Evolutionary conservation across 1,140 invertebrate species (phyloP).

Genomic region (Drosophila ficusphila): DNA sequence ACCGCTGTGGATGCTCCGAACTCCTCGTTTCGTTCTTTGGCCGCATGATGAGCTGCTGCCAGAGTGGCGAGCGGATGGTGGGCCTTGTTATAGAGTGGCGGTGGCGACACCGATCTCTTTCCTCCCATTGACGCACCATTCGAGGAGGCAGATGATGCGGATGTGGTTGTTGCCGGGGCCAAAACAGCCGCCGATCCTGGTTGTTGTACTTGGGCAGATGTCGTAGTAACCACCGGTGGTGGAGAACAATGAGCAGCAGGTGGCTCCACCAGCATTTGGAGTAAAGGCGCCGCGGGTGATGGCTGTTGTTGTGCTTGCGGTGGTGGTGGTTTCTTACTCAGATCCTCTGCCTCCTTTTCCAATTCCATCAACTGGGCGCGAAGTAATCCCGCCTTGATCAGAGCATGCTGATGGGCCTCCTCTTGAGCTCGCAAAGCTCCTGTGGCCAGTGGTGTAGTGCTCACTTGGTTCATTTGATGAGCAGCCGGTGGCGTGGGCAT

Average conservation of each 20-base stretch:
- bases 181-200: constrained; percentile 40
- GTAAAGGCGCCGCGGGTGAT: not conserved
- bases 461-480: constrained; percentile 70
- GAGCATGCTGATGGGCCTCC: constrained; percentile 65
- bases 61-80: constrained; percentile 71
- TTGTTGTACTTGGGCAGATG: constrained; percentile 46
- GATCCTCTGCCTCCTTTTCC: constrained; percentile 77
- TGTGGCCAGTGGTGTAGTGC: constrained; percentile 65
- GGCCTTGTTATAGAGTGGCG: constrained; percentile 76
- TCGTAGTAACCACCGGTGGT: constrained; percentile 62
- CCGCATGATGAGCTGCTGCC: constrained; percentile 44
- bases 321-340: constrained; percentile 67
- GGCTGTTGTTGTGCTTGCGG: not conserved
- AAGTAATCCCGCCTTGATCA: constrained; percentile 61
- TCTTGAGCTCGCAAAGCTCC: constrained; percentile 61
- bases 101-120: constrained; percentile 77
- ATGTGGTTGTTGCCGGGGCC: constrained; percentile 66
- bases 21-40: constrained; percentile 58
- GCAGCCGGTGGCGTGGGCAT: constrained; percentile 75
- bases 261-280: constrained; percentile 36
- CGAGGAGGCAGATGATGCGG: constrained; percentile 46
- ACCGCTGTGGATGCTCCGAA: constrained; percentile 13
- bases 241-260: constrained; percentile 56
- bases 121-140: constrained; percentile 33
- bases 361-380: constrained; percentile 60